Evolutionary conservation across 2,113 vertebrate genomes (phyloP).

Genomic region (Hemiscyllium ocellatum): DNA sequence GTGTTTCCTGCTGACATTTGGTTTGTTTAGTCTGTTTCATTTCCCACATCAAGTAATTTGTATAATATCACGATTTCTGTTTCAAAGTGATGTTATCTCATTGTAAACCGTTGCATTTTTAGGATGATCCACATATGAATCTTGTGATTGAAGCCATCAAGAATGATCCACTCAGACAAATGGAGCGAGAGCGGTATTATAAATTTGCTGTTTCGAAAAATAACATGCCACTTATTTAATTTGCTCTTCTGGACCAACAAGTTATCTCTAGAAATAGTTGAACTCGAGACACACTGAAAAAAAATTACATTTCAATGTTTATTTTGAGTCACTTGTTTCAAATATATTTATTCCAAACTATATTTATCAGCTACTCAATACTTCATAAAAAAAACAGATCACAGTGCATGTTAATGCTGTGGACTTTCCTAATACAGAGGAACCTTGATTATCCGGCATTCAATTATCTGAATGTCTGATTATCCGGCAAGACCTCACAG

Average conservation of each 20-base stretch:
- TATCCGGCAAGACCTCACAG: no score
- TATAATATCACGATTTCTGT: background rate
- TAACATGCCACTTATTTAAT: background rate
- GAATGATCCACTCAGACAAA: conserved; percentile 85
- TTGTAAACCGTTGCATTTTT: conserved; percentile 38
- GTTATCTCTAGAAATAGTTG: background rate
- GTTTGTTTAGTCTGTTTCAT: background rate
- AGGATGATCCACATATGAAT: conserved; percentile 81
- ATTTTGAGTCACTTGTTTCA: background rate
- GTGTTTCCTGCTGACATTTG: no score
- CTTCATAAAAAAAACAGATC: background rate
- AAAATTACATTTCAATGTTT: background rate
- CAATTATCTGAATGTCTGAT: no score
- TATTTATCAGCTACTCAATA: background rate
- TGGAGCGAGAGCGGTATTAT: conserved; percentile 82
- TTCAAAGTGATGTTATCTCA: background rate
- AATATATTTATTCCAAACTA: background rate
- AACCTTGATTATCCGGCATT: no score
- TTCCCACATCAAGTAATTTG: background rate
- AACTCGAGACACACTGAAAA: background rate
- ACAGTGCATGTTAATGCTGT: background rate
- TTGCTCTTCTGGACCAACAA: background rate
- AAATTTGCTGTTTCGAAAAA: conserved; percentile 16
- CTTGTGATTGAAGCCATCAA: conserved; percentile 89
- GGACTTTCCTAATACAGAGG: background rate